Conservation (phyloP, 23 tunicate genomes). For the Trididemnum nubilum region DNA sequence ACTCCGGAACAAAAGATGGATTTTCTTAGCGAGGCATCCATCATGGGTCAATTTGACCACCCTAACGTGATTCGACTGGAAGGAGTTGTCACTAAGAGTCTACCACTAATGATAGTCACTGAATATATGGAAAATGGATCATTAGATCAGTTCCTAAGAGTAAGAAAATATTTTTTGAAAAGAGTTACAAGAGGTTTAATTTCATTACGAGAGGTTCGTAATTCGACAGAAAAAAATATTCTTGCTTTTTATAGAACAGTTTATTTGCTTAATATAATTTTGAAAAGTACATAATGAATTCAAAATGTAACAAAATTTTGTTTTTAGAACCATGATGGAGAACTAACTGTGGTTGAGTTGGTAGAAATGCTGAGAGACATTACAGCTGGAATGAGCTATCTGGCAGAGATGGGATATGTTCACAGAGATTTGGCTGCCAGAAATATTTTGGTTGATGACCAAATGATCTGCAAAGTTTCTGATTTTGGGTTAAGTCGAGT, state of each 20-base stretch:
- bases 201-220: too few species aligned
- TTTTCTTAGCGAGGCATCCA: conserved; percentile 87
- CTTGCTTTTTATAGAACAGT: too few species aligned
- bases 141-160: conserved; percentile 79
- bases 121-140: conserved; percentile 99
- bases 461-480: conserved; percentile 93
- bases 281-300: too few species aligned
- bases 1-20: conserved; percentile 91
- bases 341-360: conserved; percentile 70
- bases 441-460: conserved; percentile 77
- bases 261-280: too few species aligned
- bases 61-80: conserved; percentile 93
- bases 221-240: too few species aligned
- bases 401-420: conserved; percentile 95
- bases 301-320: too few species aligned
- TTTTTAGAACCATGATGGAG: conserved; percentile 86
- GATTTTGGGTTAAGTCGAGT: conserved; percentile 93
- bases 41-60: conserved; percentile 97
- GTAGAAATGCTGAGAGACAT: conserved; percentile 93
- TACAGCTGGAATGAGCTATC: conserved; percentile 96
- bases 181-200: too few species aligned
- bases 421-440: conserved; percentile 96
- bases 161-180: too few species aligned
- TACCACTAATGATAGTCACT: conserved; percentile 94
- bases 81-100: conserved; percentile 95